These are phyloP conservation scores for Catharus ustulatus DNA, from an alignment of 2,797 vertebrate species.

Conservation along the genomic window DNA sequence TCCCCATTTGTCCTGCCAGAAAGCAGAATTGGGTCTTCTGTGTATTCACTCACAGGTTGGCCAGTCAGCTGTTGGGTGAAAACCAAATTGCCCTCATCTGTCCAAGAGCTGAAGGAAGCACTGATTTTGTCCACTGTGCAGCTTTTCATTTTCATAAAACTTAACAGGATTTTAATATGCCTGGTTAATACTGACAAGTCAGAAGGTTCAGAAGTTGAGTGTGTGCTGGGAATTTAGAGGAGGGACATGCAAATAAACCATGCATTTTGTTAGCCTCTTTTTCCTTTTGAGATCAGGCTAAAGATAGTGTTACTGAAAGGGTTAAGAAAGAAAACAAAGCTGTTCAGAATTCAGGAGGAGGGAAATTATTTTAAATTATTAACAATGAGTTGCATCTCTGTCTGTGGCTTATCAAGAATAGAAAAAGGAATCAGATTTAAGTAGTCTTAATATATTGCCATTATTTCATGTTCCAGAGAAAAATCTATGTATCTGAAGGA, in stretches of 20 bases:
- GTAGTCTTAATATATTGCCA: not conserved
- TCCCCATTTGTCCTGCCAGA: not conserved
- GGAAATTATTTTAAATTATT: conserved; percentile 27
- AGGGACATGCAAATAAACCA: not conserved
- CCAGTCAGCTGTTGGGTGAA: not conserved
- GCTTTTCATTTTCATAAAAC: not conserved
- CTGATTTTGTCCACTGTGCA: not conserved
- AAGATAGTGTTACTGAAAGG: not conserved
- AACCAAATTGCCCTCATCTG: not conserved
- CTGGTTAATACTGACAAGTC: not conserved
- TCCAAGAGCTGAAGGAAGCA: not conserved
- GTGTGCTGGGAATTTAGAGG: not conserved
- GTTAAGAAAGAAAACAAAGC: not conserved
- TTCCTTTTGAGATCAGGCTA: not conserved
- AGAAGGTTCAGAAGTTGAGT: not conserved
- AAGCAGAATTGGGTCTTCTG: not conserved
- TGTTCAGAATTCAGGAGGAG: not conserved
- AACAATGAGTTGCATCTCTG: not conserved
- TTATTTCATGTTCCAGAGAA: not conserved
- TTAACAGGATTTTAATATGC: not conserved
- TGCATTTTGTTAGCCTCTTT: not conserved
- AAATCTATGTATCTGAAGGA: not conserved
- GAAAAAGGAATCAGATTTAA: not conserved
- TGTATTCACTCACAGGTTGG: not conserved
- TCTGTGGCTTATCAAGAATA: not conserved